These are phyloP conservation scores for Sclerurus mexicanus DNA, from an alignment of 2,113 vertebrate species.

Conservation along the genomic window DNA sequence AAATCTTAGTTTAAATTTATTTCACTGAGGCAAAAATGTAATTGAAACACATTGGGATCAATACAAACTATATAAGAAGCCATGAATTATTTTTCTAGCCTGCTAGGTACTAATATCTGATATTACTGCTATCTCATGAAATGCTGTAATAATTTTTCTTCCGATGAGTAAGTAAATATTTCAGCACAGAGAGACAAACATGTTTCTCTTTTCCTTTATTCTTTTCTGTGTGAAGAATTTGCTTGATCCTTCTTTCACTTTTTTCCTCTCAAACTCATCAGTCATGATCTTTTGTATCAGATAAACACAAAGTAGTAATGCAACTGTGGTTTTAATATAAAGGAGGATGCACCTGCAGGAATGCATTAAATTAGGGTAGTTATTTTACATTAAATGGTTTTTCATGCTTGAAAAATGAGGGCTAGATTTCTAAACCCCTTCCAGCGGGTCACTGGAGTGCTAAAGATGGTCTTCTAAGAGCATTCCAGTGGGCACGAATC, in stretches of 20 bases:
- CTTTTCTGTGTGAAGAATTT: background rate
- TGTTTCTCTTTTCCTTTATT: background rate
- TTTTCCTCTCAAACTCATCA: background rate
- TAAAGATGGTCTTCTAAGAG: background rate
- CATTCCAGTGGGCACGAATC: background rate
- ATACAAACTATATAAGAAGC: constrained; percentile 24
- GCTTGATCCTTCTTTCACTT: constrained; percentile 13
- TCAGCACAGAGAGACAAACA: background rate
- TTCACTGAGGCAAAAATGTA: constrained; percentile 36
- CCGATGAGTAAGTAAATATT: background rate
- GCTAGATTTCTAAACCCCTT: constrained; percentile 11
- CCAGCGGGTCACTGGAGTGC: background rate
- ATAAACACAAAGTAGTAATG: background rate
- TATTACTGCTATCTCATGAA: background rate
- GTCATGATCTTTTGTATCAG: background rate
- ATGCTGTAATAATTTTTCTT: constrained; percentile 39
- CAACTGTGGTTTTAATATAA: background rate
- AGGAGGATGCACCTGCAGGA: background rate
- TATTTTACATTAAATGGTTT: background rate
- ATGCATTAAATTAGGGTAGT: background rate
- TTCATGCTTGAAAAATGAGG: background rate
- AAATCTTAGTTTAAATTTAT: constrained; percentile 58
- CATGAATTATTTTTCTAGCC: constrained; percentile 35
- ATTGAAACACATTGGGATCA: constrained; percentile 46
- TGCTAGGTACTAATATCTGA: constrained; percentile 29